Evolutionary conservation across 2,797 vertebrate species (phyloP), one percentile per base, ranked within the genome.

Genomic region (Astyanax mexicanus): DNA sequence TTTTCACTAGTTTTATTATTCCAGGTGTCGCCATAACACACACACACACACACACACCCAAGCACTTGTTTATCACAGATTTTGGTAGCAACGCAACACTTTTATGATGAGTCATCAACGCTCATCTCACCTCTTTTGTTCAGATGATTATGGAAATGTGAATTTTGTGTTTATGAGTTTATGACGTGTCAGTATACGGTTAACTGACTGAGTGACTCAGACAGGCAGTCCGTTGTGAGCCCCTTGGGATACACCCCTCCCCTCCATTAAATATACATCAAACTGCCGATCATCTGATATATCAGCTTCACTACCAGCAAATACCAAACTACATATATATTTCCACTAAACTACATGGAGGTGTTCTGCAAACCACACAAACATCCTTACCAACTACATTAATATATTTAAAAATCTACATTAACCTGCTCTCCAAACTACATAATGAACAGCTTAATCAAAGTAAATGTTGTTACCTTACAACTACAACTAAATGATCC

Each of bases 11-110:
- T n/a, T 38, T 23, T 69, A 21, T 69, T 69, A 74, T 32, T 51
- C 64, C 27, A 44, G 64, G 6, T 27, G 54, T 27, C 57, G 2
- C 12, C 47, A 54, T 68, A 68, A 35, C 70, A 73, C 19, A 72
- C n/a, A n/a, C n/a, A n/a, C n/a, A n/a, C n/a, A n/a, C n/a, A n/a
- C n/a, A n/a, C n/a, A 55, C 67, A 37, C 1, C 21, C n/a, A 11
- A 19, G 5, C 23, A 17, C 54, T 32, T 38, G 11, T 52, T 49
- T 54, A n/a, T 21, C 19, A 52, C 6, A 7, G 19, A 35, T 17
- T 17, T 23, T 5, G 11, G 15, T 37, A 44, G 37, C 3, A 15
- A 6, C 13, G 54, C 11, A 57, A 45, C 27, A 45, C 10, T 61
- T 40, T 32, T 25, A 8, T 27, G 4, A 13, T 71, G 37, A 29